Conservation (phyloP, 2,888 invertebrate species). For the Caenorhabditis parvicauda region DNA sequence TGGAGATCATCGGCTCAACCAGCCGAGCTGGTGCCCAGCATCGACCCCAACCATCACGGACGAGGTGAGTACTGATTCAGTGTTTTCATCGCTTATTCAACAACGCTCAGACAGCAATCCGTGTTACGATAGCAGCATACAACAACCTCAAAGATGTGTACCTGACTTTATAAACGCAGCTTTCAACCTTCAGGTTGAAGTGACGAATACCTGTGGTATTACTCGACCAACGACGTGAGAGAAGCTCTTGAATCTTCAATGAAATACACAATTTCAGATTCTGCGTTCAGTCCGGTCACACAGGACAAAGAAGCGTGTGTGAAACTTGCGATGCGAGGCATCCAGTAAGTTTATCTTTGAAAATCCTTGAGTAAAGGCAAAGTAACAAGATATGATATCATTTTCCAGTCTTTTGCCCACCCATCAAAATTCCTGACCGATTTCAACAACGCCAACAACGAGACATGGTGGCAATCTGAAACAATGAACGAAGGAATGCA, state of each 20-base stretch:
- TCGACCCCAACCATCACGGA: constrained; percentile 57
- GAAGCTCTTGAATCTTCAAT: constrained; percentile 7
- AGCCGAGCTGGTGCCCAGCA: constrained; percentile 49
- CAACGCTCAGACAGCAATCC: constrained; percentile 39
- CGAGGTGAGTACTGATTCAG: constrained; percentile 31
- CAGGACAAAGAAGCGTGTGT: constrained; percentile 63
- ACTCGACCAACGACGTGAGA: constrained; percentile 70
- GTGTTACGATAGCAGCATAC: constrained; percentile 46
- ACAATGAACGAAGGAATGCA: constrained; percentile 92
- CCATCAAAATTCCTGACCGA: constrained; percentile 75
- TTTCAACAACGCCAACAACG: constrained; percentile 82
- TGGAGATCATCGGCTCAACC: constrained; percentile 41
- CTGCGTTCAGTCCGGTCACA: constrained; percentile 84
- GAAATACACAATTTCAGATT: constrained; percentile 66
- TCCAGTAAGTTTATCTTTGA: constrained; percentile 29
- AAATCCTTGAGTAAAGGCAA: not conserved
- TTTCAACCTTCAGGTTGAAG: constrained; percentile 82
- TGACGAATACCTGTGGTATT: constrained; percentile 92
- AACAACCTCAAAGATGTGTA: constrained; percentile 71
- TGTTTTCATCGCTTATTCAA: not conserved
- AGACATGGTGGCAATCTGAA: constrained; percentile 96
- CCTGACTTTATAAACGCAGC: constrained; percentile 96
- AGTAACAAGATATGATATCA: not conserved
- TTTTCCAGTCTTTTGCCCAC: constrained; percentile 41
- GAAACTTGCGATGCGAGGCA: constrained; percentile 56